Evolutionary conservation across 2,888 invertebrate genomes (phyloP).

Genomic region (Drosophila stalkeri): DNA sequence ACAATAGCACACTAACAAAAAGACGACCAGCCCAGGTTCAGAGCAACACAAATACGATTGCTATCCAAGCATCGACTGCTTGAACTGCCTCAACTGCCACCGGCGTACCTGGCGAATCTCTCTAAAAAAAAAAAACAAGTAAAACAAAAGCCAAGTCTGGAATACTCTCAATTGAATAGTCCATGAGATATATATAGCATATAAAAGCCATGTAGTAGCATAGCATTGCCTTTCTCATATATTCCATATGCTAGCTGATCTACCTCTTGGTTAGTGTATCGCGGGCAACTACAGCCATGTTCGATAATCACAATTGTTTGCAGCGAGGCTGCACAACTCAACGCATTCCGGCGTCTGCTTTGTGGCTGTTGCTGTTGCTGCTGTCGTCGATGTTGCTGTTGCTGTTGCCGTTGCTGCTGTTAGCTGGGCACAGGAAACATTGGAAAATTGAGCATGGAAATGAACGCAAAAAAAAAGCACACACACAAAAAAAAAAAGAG

Average conservation of each 20-base stretch:
- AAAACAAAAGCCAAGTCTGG: neutral
- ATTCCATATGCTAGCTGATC: neutral
- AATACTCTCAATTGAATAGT: conserved; percentile 18
- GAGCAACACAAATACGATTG: conserved; percentile 65
- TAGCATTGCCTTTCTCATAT: too few relatives aligned
- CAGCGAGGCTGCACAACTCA: conserved; percentile 69
- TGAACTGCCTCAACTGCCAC: conserved; percentile 60
- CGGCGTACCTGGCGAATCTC: conserved; percentile 62
- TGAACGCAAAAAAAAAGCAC: conserved; percentile 62
- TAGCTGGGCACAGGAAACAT: conserved; percentile 78
- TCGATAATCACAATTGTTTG: conserved; percentile 82
- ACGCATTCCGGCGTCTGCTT: conserved; percentile 67
- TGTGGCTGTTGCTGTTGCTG: conserved; percentile 47
- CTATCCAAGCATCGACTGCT: conserved; percentile 60
- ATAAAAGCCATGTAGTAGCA: too few relatives aligned
- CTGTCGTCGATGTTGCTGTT: conserved; percentile 41
- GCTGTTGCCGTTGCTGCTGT: conserved; percentile 42
- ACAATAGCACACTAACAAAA: conserved; percentile 19
- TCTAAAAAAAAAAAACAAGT: conserved; percentile 34
- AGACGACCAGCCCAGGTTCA: conserved; percentile 48
- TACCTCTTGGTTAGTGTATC: conserved; percentile 24
- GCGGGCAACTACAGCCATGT: conserved; percentile 47
- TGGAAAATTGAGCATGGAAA: conserved; percentile 80
- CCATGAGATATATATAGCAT: too few relatives aligned
- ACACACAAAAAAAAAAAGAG: conserved; percentile 43